Evolutionary conservation across 2,888 invertebrate genomes (phyloP).

Genomic region (Meta bourneti): DNA sequence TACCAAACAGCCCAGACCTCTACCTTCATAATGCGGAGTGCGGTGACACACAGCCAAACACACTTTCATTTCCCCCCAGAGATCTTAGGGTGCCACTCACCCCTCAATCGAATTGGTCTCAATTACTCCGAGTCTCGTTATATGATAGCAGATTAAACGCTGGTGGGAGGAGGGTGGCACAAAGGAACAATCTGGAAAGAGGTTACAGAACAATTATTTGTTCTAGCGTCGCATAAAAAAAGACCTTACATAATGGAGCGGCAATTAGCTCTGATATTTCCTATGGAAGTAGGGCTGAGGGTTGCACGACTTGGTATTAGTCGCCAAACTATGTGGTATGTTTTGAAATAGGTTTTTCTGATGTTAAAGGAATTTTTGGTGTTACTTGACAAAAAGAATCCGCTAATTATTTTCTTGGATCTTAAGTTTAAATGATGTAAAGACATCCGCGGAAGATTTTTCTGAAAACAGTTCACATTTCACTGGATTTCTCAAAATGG

Average conservation of each 20-base stretch:
- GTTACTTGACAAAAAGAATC: no score
- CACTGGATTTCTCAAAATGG: no score
- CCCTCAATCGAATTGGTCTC: conserved; percentile 23
- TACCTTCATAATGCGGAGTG: not conserved
- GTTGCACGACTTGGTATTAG: conserved; percentile 7
- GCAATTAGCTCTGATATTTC: conserved; percentile 51
- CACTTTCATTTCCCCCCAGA: conserved; percentile 34
- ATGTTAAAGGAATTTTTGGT: no score
- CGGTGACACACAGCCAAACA: conserved; percentile 1
- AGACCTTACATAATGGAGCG: conserved; percentile 22
- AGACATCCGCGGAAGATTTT: no score
- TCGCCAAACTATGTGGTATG: not conserved
- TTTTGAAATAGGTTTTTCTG: no score
- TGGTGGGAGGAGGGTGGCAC: conserved; percentile 11
- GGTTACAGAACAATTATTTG: conserved; percentile 71
- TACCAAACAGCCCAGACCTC: not conserved
- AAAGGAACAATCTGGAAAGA: conserved; percentile 62
- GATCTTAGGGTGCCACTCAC: not conserved
- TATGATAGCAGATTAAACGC: conserved; percentile 13
- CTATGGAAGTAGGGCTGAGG: conserved; percentile 1
- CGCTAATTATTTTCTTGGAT: no score
- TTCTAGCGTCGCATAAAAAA: conserved; percentile 50
- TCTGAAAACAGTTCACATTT: no score
- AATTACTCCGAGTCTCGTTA: conserved; percentile 41
- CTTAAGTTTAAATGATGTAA: no score